These are phyloP conservation scores for Cydia amplana DNA, from an alignment of 1,140 invertebrate species.

Conservation along the genomic window DNA sequence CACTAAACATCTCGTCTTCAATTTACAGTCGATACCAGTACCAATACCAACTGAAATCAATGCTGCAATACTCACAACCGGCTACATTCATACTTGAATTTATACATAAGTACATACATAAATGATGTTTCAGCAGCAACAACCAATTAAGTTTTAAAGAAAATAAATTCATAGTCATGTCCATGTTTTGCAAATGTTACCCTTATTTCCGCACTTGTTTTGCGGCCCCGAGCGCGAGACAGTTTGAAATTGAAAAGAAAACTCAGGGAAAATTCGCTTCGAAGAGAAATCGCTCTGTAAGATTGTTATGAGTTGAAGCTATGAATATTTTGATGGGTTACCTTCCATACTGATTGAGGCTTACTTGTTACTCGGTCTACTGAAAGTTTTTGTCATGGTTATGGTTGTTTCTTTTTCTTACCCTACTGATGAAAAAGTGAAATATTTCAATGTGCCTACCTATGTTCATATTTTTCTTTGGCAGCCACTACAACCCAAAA, in stretches of 20 bases:
- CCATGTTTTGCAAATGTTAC: slow-evolving; percentile 35
- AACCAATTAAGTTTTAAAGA: neutral
- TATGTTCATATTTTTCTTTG: neutral
- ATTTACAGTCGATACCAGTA: no score
- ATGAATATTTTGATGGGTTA: slow-evolving; percentile 39
- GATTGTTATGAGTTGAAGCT: slow-evolving; percentile 27
- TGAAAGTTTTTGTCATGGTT: neutral
- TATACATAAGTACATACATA: no score
- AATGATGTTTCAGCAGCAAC: no score
- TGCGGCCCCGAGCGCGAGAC: slow-evolving; percentile 44
- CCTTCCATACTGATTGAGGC: slow-evolving; percentile 23
- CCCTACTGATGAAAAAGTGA: no score
- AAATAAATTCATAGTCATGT: slow-evolving; percentile 32
- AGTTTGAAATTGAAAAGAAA: slow-evolving; percentile 62
- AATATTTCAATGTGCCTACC: no score
- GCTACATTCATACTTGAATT: no score
- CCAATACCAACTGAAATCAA: no score
- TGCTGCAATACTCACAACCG: no score
- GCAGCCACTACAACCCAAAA: no score
- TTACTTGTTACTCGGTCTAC: slow-evolving; percentile 1
- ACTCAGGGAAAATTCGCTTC: slow-evolving; percentile 40
- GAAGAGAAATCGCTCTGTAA: slow-evolving; percentile 33
- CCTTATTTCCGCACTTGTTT: slow-evolving; percentile 53
- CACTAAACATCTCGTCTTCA: no score
- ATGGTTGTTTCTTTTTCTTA: neutral